Conservation (phyloP, 2,797 vertebrate genomes). For the Gymnodraco acuticeps region DNA sequence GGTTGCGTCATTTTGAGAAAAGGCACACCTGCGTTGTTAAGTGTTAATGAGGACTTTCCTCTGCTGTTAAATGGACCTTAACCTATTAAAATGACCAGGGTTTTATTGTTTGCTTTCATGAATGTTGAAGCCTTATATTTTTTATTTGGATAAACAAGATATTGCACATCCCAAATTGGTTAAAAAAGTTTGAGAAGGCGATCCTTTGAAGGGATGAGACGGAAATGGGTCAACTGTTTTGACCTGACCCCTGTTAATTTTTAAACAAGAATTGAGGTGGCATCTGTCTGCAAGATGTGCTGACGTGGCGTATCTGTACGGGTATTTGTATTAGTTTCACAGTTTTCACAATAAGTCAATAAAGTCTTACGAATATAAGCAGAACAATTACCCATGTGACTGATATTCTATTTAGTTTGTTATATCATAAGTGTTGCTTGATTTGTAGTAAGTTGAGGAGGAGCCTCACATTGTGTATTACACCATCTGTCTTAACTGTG, state of each 20-base stretch:
- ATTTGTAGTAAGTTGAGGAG: background rate
- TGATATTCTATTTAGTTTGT: background rate
- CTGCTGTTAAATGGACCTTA: conserved; percentile 11
- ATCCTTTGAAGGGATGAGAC: background rate
- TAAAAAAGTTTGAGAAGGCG: background rate
- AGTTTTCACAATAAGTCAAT: background rate
- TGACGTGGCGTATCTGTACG: background rate
- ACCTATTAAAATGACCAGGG: background rate
- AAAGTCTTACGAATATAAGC: background rate
- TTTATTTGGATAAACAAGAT: background rate
- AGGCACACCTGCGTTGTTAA: conserved; percentile 52
- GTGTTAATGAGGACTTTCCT: background rate
- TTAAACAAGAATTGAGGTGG: background rate
- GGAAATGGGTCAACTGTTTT: conserved; percentile 1
- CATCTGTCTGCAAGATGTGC: conserved; percentile 37
- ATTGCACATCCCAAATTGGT: background rate
- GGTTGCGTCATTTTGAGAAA: conserved; percentile 2
- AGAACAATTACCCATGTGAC: background rate
- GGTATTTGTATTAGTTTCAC: too few relatives aligned
- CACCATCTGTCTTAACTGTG: too few relatives aligned
- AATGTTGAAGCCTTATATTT: background rate
- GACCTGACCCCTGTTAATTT: conserved; percentile 31
- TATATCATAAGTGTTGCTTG: background rate
- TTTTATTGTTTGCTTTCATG: background rate
- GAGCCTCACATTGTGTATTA: background rate